These are phyloP conservation scores for Lipophrys pholis DNA, from an alignment of 2,113 vertebrate species.

Conservation along the genomic window DNA sequence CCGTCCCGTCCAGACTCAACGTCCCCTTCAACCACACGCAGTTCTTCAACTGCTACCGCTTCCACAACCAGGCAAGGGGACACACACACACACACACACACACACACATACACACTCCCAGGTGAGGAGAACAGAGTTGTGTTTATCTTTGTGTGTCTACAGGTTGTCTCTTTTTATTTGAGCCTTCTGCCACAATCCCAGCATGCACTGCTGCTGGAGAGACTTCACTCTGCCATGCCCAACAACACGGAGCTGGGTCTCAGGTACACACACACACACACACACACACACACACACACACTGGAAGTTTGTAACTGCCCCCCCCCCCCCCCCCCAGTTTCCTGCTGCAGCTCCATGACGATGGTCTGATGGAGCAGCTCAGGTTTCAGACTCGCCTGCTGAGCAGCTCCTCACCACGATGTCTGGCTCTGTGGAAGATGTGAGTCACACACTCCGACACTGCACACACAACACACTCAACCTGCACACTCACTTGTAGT, in stretches of 20 bases:
- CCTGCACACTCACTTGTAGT: too few species aligned
- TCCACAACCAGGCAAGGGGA: too few species aligned
- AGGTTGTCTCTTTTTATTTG: constrained; percentile 94
- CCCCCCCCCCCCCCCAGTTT: too few species aligned
- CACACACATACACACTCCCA: too few species aligned
- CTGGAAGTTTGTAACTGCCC: constrained; percentile 77
- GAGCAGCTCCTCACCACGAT: constrained; percentile 89
- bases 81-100: too few species aligned
- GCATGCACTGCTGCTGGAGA: constrained; percentile 92
- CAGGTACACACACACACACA: constrained; percentile 84
- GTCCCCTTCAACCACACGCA: constrained; percentile 92
- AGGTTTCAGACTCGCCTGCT: constrained; percentile 95
- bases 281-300: constrained; percentile 2
- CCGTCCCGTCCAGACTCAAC: constrained; percentile 89
- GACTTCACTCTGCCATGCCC: constrained; percentile 91
- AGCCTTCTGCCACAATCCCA: constrained; percentile 90
- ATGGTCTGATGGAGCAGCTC: constrained; percentile 92
- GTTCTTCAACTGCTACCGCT: constrained; percentile 96
- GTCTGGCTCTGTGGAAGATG: constrained; percentile 97
- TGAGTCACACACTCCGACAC: constrained; percentile 85
- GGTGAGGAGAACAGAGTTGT: background rate
- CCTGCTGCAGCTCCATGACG: constrained; percentile 92
- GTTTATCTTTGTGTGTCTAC: constrained; percentile 48
- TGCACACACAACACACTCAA: too few species aligned
- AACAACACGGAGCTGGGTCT: constrained; percentile 91